Conservation (phyloP, 2,888 invertebrate genomes). For the Drosophila niveifrons region DNA sequence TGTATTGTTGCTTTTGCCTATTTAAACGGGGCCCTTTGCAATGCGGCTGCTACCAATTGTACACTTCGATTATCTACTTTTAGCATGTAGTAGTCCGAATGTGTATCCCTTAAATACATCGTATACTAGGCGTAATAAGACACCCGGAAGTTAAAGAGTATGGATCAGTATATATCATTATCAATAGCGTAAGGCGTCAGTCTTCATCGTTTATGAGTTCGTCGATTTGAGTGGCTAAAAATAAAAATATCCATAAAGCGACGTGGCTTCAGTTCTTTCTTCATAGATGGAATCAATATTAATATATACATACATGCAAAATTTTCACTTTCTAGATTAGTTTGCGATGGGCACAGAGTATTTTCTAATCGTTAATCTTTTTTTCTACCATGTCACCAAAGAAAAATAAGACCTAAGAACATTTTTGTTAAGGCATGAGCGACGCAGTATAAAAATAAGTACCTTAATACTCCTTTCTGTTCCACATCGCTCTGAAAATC, state of each 20-base stretch:
- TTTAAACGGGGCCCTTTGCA: slow-evolving; percentile 30
- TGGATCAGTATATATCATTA: no score
- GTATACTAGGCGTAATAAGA: neutral
- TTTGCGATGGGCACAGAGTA: neutral
- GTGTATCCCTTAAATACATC: neutral
- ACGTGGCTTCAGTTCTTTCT: no score
- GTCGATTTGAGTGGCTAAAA: no score
- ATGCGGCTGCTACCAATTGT: slow-evolving; percentile 17
- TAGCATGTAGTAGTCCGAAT: slow-evolving; percentile 7
- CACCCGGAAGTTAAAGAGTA: no score
- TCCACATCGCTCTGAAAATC: neutral
- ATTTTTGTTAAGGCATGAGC: neutral
- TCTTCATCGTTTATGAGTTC: no score
- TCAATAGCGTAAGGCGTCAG: no score
- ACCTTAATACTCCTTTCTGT: neutral
- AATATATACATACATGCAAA: no score
- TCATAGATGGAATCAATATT: no score
- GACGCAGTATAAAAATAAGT: neutral
- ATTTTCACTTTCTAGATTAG: no score
- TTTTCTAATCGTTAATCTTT: neutral
- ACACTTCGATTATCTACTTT: slow-evolving; percentile 27
- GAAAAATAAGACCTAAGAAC: neutral
- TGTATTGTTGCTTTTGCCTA: slow-evolving; percentile 17
- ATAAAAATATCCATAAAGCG: no score
- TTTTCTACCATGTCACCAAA: no score